Conservation (phyloP, 2,888 invertebrate species). For the Ophonus ardosiacus region DNA sequence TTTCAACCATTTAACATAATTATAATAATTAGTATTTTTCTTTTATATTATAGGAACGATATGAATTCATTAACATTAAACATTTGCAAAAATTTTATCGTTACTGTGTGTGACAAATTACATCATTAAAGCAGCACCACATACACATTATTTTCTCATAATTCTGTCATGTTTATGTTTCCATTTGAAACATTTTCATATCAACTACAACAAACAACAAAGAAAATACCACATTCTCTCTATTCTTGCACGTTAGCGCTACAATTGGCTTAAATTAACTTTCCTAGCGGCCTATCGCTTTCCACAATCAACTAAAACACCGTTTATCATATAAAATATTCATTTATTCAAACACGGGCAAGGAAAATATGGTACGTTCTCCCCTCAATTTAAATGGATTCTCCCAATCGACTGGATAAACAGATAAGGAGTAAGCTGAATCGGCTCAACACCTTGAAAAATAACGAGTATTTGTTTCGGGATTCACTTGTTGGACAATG, state of each 20-base stretch:
- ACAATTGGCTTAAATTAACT: constrained; percentile 37
- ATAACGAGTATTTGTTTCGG: constrained; percentile 33
- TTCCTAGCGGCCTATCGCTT: constrained; percentile 6
- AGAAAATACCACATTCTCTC: constrained; percentile 5
- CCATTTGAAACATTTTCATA: constrained; percentile 25
- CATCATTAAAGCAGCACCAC: background rate
- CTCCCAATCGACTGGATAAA: constrained; percentile 16
- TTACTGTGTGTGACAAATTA: background rate
- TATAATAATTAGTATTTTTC: no score
- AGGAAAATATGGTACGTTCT: constrained; percentile 21
- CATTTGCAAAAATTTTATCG: no score
- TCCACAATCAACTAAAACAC: constrained; percentile 19
- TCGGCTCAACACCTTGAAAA: constrained; percentile 25
- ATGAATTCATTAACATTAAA: no score
- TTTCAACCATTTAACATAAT: no score
- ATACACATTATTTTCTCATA: background rate
- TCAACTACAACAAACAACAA: background rate
- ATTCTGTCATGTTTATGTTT: constrained; percentile 7
- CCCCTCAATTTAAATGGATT: background rate
- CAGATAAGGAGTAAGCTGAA: constrained; percentile 29
- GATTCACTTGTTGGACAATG: constrained; percentile 1
- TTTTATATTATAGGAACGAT: no score
- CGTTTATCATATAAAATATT: constrained; percentile 32
- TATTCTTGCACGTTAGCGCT: constrained; percentile 26
- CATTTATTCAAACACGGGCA: constrained; percentile 32